phyloP scores from a whole-genome alignment of 2,888 invertebrate species.

The Nephrocerus scutellatus region DNA sequence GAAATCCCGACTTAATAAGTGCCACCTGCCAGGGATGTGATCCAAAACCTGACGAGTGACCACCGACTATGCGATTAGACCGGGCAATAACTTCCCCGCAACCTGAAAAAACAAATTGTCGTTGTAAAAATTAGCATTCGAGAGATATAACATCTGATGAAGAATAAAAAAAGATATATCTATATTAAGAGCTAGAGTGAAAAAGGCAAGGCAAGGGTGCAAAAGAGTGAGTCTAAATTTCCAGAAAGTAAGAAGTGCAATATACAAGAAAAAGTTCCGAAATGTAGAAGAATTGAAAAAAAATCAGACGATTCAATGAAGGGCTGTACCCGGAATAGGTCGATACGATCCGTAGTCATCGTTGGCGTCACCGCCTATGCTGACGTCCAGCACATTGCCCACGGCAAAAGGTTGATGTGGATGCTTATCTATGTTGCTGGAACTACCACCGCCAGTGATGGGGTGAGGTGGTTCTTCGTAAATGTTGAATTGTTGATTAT shows the following conservation, averaged over 20 bases:
- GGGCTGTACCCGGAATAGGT: conserved; percentile 44
- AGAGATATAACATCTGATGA: neutral
- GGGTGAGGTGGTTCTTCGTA: no score
- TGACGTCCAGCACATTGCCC: conserved; percentile 41
- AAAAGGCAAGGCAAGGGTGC: neutral
- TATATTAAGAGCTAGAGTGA: neutral
- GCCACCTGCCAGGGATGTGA: conserved; percentile 94
- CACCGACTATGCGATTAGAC: conserved; percentile 86
- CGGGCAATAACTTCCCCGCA: conserved; percentile 84
- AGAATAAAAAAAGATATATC: no score
- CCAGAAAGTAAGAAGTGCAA: conserved; percentile 4
- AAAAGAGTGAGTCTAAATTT: conserved; percentile 2
- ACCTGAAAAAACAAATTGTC: conserved; percentile 54
- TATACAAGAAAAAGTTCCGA: conserved; percentile 1
- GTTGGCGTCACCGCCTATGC: conserved; percentile 37
- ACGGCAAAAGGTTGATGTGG: conserved; percentile 36
- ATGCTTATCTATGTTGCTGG: neutral
- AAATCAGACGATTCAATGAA: neutral
- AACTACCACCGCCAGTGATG: conserved; percentile 1
- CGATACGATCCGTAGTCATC: conserved; percentile 40
- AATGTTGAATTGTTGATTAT: conserved; percentile 24
- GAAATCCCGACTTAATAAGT: conserved; percentile 82
- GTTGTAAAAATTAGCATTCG: conserved; percentile 1
- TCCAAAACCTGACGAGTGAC: conserved; percentile 82
- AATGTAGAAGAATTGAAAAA: neutral